These are phyloP conservation scores for Polietes domitor DNA, from an alignment of 2,888 invertebrate genomes.

Conservation along the genomic window DNA sequence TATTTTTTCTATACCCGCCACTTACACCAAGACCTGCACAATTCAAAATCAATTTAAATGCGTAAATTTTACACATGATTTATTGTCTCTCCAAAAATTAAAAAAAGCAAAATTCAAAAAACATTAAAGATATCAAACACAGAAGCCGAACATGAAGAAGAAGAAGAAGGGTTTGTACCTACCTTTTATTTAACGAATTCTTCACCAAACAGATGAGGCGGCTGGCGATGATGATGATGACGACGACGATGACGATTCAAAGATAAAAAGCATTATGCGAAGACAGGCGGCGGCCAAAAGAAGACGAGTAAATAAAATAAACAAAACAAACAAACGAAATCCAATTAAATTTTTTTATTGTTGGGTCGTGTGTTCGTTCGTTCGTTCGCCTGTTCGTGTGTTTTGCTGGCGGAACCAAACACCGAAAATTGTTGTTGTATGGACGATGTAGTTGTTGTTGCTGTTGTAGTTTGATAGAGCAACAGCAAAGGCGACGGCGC, in stretches of 20 bases:
- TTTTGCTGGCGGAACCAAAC: conserved; percentile 3
- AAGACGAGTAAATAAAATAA: conserved; percentile 17
- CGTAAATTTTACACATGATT: too few species aligned
- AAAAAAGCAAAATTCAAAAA: too few species aligned
- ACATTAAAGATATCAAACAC: background rate
- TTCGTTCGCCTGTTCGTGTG: too few species aligned
- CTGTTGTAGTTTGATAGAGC: background rate
- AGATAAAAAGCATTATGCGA: conserved; percentile 39
- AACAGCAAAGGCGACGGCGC: conserved; percentile 20
- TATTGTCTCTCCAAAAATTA: too few species aligned
- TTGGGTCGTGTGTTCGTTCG: too few species aligned
- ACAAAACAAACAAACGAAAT: conserved; percentile 32
- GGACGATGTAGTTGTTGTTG: conserved; percentile 19
- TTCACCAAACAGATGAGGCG: conserved; percentile 5
- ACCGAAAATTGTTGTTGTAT: conserved; percentile 15
- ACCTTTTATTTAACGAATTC: conserved; percentile 22
- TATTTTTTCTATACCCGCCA: background rate
- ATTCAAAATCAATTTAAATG: too few species aligned
- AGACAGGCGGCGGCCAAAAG: conserved; percentile 5
- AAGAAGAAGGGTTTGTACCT: conserved; percentile 10
- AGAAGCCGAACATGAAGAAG: conserved; percentile 2
- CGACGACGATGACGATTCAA: conserved; percentile 34
- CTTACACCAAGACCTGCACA: background rate
- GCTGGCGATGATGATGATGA: conserved; percentile 18
- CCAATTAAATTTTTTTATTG: conserved; percentile 47